A percentile compares a stretch with the other conserved stretches of the same genome.
These are phyloP conservation scores for Electrophaes corylata DNA, from an alignment of 2,888 invertebrate species.

Conservation along the genomic window DNA sequence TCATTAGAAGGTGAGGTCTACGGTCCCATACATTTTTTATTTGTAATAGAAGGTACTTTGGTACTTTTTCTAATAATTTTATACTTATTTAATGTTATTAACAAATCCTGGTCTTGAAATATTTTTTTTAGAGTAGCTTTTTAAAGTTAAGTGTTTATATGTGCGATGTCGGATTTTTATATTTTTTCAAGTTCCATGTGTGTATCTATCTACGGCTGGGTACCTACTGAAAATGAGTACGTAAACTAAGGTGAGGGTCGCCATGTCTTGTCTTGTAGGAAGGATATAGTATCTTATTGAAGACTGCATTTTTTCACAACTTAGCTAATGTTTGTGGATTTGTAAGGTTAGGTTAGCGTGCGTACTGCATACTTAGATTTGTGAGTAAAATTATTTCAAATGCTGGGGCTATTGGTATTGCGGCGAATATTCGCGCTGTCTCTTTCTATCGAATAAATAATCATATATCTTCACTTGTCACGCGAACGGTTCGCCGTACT, in stretches of 20 bases:
- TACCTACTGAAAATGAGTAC: conserved; percentile 19
- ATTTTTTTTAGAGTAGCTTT: too few species aligned
- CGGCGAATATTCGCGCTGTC: background rate
- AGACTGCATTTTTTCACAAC: conserved; percentile 80
- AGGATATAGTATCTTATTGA: conserved; percentile 72
- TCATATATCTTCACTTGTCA: background rate
- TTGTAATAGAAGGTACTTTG: too few species aligned
- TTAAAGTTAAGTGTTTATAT: too few species aligned
- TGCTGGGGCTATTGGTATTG: background rate
- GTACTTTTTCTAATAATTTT: too few species aligned
- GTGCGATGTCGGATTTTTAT: too few species aligned
- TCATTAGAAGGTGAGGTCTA: too few species aligned
- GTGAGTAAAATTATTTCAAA: conserved; percentile 39
- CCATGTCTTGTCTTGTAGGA: conserved; percentile 72
- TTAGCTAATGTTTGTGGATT: conserved; percentile 70
- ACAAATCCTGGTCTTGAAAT: too few species aligned
- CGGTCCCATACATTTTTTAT: too few species aligned
- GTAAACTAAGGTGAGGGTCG: conserved; percentile 46
- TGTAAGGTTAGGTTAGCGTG: conserved; percentile 56
- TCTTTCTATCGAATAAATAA: background rate
- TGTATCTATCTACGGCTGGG: background rate
- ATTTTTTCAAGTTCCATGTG: too few species aligned
- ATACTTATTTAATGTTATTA: too few species aligned
- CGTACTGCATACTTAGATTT: conserved; percentile 52
- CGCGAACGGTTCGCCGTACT: background rate